Percentiles rank a stretch among this genome's conserved stretches.
phyloP scores from a whole-genome alignment of 2,113 vertebrate genomes.

The Ophthalmolycus amberensis region DNA sequence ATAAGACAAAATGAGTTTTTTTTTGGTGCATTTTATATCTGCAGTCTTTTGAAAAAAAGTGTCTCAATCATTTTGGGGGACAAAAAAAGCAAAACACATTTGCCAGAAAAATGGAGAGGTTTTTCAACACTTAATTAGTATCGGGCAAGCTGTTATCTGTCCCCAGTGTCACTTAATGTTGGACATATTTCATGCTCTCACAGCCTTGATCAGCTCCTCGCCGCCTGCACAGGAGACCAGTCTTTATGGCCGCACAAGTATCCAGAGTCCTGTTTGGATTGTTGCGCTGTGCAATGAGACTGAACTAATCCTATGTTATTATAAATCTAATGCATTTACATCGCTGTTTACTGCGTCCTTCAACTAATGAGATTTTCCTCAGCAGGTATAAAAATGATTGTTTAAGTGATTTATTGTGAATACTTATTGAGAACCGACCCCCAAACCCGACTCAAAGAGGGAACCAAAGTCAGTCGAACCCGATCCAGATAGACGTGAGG shows the following conservation, averaged over 20 bases:
- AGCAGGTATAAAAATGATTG: background rate
- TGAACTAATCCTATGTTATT: slow-evolving; percentile 56
- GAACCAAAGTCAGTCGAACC: background rate
- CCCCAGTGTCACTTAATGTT: slow-evolving; percentile 58
- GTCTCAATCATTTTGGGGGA: slow-evolving; percentile 28
- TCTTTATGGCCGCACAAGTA: slow-evolving; percentile 33
- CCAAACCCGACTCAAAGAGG: too few species aligned
- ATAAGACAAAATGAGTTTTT: slow-evolving; percentile 5
- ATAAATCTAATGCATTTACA: slow-evolving; percentile 66
- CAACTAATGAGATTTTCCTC: slow-evolving; percentile 31
- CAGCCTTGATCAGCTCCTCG: slow-evolving; percentile 49
- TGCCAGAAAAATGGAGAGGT: slow-evolving; percentile 40
- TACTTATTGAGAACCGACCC: background rate
- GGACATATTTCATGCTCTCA: slow-evolving; percentile 57
- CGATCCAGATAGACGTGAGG: background rate
- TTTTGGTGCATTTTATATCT: slow-evolving; percentile 41
- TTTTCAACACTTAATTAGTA: slow-evolving; percentile 62
- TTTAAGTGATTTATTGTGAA: background rate
- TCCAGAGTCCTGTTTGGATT: slow-evolving; percentile 33
- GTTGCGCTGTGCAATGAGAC: slow-evolving; percentile 49
- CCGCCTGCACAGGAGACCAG: slow-evolving; percentile 15
- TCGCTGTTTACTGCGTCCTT: slow-evolving; percentile 49
- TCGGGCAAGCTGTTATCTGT: slow-evolving; percentile 62
- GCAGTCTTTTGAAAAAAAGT: slow-evolving; percentile 45
- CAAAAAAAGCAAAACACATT: background rate